Evolutionary conservation across 1,140 invertebrate species (phyloP), one percentile per base, ranked within the genome.

Genomic region (Samia ricini): DNA sequence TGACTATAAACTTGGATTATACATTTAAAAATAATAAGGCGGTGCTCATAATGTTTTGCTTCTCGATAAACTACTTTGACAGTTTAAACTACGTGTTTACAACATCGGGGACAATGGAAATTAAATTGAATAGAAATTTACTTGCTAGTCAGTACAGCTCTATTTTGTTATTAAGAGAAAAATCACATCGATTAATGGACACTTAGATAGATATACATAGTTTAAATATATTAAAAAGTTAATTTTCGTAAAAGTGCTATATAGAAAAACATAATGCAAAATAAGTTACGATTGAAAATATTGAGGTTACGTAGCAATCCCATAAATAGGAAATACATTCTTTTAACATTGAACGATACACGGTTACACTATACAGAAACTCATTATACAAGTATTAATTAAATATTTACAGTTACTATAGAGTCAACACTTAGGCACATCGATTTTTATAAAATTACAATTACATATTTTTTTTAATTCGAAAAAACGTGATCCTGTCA

Each of bases 391-490:
- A 64, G 33, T 74, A 76, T 74, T 56, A 56, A 19, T 56, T n/a
- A 74, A 71, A 64, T 83, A 85, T 82, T 79, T 88, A 88, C 81
- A 89, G 77, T 84, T 88, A 88, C 70, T 76, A 81, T 85, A 87
- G 80, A 88, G 72, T 88, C 82, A 88, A 91, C 90, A 91, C 88
- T 90, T 91, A 91, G 90, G 90, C 90, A 91, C 90, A 91, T 91
- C 89, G 83, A 91, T 91, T 91, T 78, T 91, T 91, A 89, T 88
- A 87, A 88, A 89, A 86, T 85, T 86, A 85, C 79, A 71, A 36
- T 57, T n/a, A n/a, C n/a, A n/a, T n/a, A n/a, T n/a, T n/a, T n/a
- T 68, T 68, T 76, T 83, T 86, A 86, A 86, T 86, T 88, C 85
- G 79, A 81, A 88, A 86, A 42, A 89, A 79, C 68, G 83, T 83